Evolutionary conservation across 2,888 invertebrate species (phyloP).

Genomic region (Sisyra terminalis): DNA sequence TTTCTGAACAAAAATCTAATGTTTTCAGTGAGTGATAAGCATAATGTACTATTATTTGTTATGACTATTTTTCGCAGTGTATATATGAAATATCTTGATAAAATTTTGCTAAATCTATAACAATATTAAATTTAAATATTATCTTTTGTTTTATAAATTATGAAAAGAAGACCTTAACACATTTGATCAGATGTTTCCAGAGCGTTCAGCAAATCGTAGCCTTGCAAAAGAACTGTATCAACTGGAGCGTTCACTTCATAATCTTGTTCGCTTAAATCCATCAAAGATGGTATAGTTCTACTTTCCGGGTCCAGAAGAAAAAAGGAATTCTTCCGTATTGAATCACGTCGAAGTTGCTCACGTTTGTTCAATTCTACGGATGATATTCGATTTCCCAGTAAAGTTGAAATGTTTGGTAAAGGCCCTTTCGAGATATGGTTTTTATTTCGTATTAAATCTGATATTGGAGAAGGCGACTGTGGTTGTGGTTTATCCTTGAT

Average conservation of each 20-base stretch:
- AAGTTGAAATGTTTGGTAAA: conserved; percentile 1
- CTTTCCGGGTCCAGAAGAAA: conserved; percentile 27
- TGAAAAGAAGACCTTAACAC: conserved; percentile 11
- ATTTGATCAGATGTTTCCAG: conserved; percentile 24
- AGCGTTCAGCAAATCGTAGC: conserved; percentile 31
- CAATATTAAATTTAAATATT: no score
- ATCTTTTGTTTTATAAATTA: no score
- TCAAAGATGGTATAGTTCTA: conserved; percentile 24
- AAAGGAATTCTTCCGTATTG: conserved; percentile 23
- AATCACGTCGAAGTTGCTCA: conserved; percentile 5
- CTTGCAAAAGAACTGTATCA: conserved; percentile 25
- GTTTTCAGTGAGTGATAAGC: no score
- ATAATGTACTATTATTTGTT: no score
- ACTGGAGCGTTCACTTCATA: conserved; percentile 37
- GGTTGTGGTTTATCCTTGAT: no score
- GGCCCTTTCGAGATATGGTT: neutral
- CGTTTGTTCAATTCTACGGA: neutral
- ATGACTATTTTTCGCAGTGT: no score
- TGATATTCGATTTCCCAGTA: neutral
- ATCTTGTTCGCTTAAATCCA: conserved; percentile 32
- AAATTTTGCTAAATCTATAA: no score
- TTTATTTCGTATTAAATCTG: no score
- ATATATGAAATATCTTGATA: no score
- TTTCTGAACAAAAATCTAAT: no score
- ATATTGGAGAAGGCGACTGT: no score